These are phyloP conservation scores for Poeciliopsis turrubarensis DNA, from an alignment of 2,113 vertebrate genomes.

Conservation along the genomic window DNA sequence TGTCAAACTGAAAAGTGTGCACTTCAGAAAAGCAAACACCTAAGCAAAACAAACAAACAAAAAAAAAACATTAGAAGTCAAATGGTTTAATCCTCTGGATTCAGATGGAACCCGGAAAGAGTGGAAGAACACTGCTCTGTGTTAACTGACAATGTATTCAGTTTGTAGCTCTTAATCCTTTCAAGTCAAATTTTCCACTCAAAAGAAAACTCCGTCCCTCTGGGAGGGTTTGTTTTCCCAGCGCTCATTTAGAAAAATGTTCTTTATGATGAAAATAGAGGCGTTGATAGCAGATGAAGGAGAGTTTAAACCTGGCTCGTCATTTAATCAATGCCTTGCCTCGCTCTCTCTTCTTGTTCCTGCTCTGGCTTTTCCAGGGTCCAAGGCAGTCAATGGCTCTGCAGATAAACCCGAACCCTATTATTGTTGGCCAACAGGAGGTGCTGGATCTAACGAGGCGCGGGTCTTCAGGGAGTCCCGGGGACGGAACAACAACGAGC, in stretches of 20 bases:
- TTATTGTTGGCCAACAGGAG: conserved; percentile 99
- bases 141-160: conserved; percentile 26
- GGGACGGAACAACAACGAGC: conserved; percentile 94
- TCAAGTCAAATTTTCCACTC: conserved; percentile 33
- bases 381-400: conserved; percentile 91
- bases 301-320: conserved; percentile 50
- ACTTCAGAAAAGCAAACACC: conserved; percentile 27
- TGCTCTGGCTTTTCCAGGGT: conserved; percentile 86
- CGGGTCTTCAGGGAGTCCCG: conserved; percentile 95
- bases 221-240: conserved; percentile 15
- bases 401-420: conserved; percentile 92
- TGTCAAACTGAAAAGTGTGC: conserved; percentile 46
- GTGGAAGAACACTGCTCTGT: not conserved
- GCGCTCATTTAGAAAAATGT: conserved; percentile 47
- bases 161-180: conserved; percentile 42
- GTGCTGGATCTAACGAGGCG: conserved; percentile 94
- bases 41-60: conserved; percentile 36
- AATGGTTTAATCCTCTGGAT: conserved; percentile 44
- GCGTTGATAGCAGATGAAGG: conserved; percentile 24
- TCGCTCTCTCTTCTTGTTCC: conserved; percentile 81
- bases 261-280: conserved; percentile 32
- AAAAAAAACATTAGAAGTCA: conserved; percentile 51
- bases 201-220: conserved; percentile 16
- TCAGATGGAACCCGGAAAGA: conserved; percentile 23
- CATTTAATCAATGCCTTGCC: conserved; percentile 83